Evolutionary conservation across 23 tunicate genomes (phyloP), one percentile per base, ranked within the genome.

Genomic region (Diplosoma virens): DNA sequence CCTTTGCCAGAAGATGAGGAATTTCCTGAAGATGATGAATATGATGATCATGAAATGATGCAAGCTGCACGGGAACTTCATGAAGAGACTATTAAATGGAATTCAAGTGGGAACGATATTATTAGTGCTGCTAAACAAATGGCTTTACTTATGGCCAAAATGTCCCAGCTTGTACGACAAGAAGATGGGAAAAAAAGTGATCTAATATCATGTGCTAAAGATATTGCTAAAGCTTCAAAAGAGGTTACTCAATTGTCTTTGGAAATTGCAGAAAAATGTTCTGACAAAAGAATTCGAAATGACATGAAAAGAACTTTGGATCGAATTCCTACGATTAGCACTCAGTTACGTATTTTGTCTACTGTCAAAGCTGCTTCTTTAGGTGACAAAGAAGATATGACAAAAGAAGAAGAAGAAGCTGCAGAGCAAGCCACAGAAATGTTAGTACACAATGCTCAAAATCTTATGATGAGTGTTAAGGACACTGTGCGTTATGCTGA

Each of bases 351-450:
- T 3, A 95, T 95, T 36, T 59, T 95, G 33, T 95, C 99, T 32
- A 95, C 99, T 3, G 99, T 95, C 2, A 95, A 95, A 84, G 99
- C 99, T 33, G 94, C 99, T 11, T 92, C 95, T 30, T 81, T 95
- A 25, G 95, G 99, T 59, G 87, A 89, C 55, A 52, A 36, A 6
- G 41, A 59, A 14, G 73, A 78, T 18, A 84, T 88, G 89, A 77
- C 81, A 29, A 78, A 86, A 56, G 98, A 87, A 30, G 94, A 86
- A 25, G 89, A 83, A 73, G 89, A 85, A 1, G 96, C 89, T 30
- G 99, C 99, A n/a, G 88, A 85, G 55, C 99, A 95, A 59, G 99
- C 99, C 4, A 92, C 95, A 28, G 99, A 95, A 71, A 84, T 95
- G 96, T 58, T 95, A 75, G 99, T 95, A 14, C 96, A 83, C 76